Conservation (phyloP, 2,113 vertebrate genomes). For the Dasyurus viverrinus region DNA sequence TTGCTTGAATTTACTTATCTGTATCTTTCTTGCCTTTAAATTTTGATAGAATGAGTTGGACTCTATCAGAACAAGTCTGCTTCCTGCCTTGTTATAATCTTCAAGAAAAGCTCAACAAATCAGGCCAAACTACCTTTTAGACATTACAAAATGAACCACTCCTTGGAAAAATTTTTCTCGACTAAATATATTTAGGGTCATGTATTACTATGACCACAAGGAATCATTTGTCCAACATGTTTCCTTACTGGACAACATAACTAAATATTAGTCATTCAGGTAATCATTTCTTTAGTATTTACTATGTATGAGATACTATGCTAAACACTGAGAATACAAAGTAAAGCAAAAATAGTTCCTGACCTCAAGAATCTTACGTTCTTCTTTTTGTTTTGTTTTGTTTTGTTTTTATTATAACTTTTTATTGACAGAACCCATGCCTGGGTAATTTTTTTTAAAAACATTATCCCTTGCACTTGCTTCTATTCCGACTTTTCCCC, state of each 20-base stretch:
- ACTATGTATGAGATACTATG: background rate
- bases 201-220: background rate
- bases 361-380: background rate
- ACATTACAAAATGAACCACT: background rate
- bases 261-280: background rate
- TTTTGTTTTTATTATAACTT: too few species aligned
- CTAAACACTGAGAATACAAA: background rate
- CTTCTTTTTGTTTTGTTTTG: too few species aligned
- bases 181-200: background rate
- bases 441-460: too few species aligned
- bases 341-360: background rate
- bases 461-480: too few species aligned
- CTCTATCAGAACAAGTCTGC: constrained; percentile 23
- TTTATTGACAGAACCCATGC: too few species aligned
- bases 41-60: background rate
- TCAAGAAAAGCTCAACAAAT: background rate
- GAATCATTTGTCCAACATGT: background rate
- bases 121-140: background rate
- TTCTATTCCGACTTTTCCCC: too few species aligned
- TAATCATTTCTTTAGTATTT: background rate
- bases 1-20: background rate
- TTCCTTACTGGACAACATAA: background rate
- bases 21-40: background rate
- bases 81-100: constrained; percentile 7
- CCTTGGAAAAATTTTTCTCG: background rate